A percentile compares a stretch with the other conserved stretches of the same genome.
These are phyloP conservation scores for Helleia helle DNA, from an alignment of 2,888 invertebrate genomes.

Conservation along the genomic window DNA sequence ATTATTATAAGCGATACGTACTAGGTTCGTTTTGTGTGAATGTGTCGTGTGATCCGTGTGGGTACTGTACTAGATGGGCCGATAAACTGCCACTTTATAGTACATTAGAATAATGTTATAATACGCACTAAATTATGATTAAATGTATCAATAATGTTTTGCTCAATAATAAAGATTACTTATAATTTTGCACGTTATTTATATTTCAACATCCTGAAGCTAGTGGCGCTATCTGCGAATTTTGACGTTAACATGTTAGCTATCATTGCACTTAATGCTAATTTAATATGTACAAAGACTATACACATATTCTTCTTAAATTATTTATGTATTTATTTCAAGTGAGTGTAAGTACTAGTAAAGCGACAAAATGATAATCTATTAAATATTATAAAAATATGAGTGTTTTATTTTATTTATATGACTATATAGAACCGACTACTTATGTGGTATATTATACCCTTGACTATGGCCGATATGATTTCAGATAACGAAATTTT, in stretches of 20 bases:
- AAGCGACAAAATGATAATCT: background rate
- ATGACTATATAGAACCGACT: too few species aligned
- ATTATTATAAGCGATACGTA: conserved; percentile 64
- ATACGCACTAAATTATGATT: conserved; percentile 12
- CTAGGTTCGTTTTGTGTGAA: conserved; percentile 59
- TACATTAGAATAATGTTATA: conserved; percentile 29
- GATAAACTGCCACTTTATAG: conserved; percentile 28
- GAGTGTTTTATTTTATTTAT: background rate
- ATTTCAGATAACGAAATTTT: too few species aligned
- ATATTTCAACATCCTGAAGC: background rate
- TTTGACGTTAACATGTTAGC: background rate
- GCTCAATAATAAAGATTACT: conserved; percentile 1
- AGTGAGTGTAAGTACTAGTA: background rate
- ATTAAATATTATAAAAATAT: background rate
- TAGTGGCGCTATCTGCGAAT: background rate
- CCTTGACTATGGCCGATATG: too few species aligned
- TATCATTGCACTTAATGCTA: background rate
- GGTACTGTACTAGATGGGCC: conserved; percentile 35
- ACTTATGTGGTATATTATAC: too few species aligned
- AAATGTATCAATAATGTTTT: too few species aligned
- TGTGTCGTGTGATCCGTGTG: conserved; percentile 28
- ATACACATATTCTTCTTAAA: too few species aligned
- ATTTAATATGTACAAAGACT: background rate
- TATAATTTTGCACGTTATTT: background rate
- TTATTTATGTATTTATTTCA: background rate